phyloP scores from a whole-genome alignment of 1,140 invertebrate species.

The Gonatopus flavifemur region DNA sequence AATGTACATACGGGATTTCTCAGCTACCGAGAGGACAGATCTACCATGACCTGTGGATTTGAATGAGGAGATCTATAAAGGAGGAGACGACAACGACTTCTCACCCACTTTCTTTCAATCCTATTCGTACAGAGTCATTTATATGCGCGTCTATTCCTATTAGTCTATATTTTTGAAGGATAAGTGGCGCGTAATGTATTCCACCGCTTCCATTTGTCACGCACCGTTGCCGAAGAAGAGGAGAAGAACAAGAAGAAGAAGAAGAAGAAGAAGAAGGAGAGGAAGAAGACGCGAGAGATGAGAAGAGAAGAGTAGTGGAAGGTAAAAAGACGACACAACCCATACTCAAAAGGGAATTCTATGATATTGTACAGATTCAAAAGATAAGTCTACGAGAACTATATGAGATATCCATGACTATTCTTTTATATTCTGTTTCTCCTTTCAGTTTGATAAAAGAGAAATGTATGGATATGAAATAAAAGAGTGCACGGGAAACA shows the following conservation, averaged over 20 bases:
- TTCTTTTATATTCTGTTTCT: too few relatives aligned
- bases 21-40: conserved; percentile 10
- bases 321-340: not conserved
- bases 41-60: conserved; percentile 15
- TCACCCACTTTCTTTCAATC: conserved; percentile 18
- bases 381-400: too few relatives aligned
- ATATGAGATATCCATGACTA: too few relatives aligned
- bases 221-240: not conserved
- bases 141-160: conserved; percentile 21
- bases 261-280: not conserved
- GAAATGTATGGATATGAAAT: too few relatives aligned
- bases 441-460: too few relatives aligned
- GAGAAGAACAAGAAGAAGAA: not conserved
- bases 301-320: not conserved
- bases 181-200: conserved; percentile 30
- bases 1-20: too few relatives aligned
- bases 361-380: too few relatives aligned
- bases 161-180: conserved; percentile 28
- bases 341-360: too few relatives aligned
- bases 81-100: too few relatives aligned
- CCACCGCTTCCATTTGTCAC: conserved; percentile 27
- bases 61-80: conserved; percentile 6
- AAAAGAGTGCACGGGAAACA: too few relatives aligned
- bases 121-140: conserved; percentile 10
- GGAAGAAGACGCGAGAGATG: not conserved